Conservation (phyloP, 1,140 invertebrate genomes). For the Adelges cooleyi region DNA sequence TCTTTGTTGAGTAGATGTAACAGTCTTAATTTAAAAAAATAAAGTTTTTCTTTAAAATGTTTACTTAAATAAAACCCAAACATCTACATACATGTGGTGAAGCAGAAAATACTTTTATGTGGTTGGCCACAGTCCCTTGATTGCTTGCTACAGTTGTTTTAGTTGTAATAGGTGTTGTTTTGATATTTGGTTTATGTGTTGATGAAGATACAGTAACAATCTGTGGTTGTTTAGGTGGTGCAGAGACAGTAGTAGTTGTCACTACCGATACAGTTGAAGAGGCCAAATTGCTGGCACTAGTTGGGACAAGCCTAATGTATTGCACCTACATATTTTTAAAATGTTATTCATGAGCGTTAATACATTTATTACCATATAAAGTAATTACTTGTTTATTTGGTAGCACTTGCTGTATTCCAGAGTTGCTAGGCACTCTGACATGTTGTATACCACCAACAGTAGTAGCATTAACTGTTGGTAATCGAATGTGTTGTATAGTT, state of each 20-base stretch:
- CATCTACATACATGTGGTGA: not conserved
- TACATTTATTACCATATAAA: too few species aligned
- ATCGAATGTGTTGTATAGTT: conserved; percentile 50
- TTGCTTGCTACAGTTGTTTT: not conserved
- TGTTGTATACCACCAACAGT: conserved; percentile 6
- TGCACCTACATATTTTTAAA: conserved; percentile 45
- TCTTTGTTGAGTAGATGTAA: conserved; percentile 14
- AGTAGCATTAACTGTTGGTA: conserved; percentile 34
- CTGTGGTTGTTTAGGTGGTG: not conserved
- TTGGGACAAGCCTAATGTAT: conserved; percentile 56
- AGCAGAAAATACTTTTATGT: conserved; percentile 19
- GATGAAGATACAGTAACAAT: conserved; percentile 1
- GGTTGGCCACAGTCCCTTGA: conserved; percentile 10
- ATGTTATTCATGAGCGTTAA: not conserved
- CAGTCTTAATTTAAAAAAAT: not conserved
- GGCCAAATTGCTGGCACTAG: conserved; percentile 23
- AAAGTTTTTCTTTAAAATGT: not conserved
- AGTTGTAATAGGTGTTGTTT: conserved; percentile 6
- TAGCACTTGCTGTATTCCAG: conserved; percentile 20
- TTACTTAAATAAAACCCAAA: not conserved
- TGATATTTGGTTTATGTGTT: conserved; percentile 7
- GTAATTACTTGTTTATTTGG: conserved; percentile 18
- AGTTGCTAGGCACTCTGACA: conserved; percentile 3
- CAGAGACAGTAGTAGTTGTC: conserved; percentile 22
- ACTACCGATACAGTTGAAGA: conserved; percentile 32